phyloP scores from a whole-genome alignment of 2,888 invertebrate genomes.

The Erebia palarica region DNA sequence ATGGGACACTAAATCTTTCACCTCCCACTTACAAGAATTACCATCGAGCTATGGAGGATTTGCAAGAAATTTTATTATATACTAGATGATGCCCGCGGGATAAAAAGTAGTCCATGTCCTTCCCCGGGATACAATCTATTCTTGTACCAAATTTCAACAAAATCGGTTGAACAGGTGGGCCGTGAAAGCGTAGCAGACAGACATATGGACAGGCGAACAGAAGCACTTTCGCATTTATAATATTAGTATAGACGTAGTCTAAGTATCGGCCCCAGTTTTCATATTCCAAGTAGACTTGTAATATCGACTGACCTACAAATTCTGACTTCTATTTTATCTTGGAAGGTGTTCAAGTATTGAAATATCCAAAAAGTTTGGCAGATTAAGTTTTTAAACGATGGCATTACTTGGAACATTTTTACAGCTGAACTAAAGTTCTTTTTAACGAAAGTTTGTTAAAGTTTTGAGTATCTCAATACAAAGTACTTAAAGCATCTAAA shows the following conservation, averaged over 20 bases:
- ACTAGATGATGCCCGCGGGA: too few relatives aligned
- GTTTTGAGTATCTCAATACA: neutral
- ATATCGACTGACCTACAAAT: constrained; percentile 5
- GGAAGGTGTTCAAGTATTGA: constrained; percentile 8
- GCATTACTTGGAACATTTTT: constrained; percentile 8
- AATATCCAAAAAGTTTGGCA: constrained; percentile 1
- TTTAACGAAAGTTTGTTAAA: neutral
- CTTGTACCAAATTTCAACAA: too few relatives aligned
- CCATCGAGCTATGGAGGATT: too few relatives aligned
- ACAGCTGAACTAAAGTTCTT: neutral
- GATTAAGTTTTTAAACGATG: constrained; percentile 12
- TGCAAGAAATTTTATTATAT: too few relatives aligned
- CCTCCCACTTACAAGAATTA: too few relatives aligned
- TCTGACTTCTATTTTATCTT: constrained; percentile 7
- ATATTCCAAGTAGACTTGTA: neutral
- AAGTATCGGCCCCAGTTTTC: neutral
- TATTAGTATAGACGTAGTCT: neutral
- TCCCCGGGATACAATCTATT: too few relatives aligned
- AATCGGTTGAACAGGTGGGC: too few relatives aligned
- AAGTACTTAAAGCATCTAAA: neutral
- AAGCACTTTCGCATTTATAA: too few relatives aligned
- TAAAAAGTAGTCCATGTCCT: too few relatives aligned
- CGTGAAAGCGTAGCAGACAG: too few relatives aligned
- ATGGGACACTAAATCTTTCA: too few relatives aligned
- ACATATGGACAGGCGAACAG: too few relatives aligned